Percentiles rank a stretch among this genome's conserved stretches.
These are phyloP conservation scores for Polypterus senegalus DNA, from an alignment of 2,113 vertebrate genomes.

Conservation along the genomic window DNA sequence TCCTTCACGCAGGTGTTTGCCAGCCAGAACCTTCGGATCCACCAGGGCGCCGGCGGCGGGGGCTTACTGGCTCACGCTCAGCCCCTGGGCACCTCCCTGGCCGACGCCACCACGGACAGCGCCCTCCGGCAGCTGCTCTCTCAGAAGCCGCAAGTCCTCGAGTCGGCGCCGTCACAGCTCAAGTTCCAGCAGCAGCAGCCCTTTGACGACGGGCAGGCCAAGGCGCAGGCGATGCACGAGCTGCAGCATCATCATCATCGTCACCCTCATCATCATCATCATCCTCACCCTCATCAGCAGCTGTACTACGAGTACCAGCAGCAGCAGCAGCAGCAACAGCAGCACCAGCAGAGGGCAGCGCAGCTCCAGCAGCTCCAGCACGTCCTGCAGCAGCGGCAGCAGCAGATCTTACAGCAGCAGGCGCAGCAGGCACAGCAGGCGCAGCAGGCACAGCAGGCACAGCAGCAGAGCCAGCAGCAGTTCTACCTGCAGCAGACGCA, in stretches of 20 bases:
- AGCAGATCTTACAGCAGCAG: slow-evolving; percentile 6
- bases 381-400: slow-evolving; percentile 15
- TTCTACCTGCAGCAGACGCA: slow-evolving; percentile 50
- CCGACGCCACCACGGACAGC: slow-evolving; percentile 45
- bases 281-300: too few species aligned
- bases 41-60: slow-evolving; percentile 36
- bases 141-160: slow-evolving; percentile 39
- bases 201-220: slow-evolving; percentile 12
- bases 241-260: too few species aligned
- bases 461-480: slow-evolving; percentile 51
- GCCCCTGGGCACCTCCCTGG: slow-evolving; percentile 29
- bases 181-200: slow-evolving; percentile 41
- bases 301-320: too few species aligned
- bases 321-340: slow-evolving; percentile 16
- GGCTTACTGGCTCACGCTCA: slow-evolving; percentile 42
- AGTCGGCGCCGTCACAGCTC: slow-evolving; percentile 45
- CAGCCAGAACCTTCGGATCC: slow-evolving; percentile 63
- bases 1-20: slow-evolving; percentile 74
- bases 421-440: too few species aligned
- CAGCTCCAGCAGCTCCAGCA: slow-evolving; percentile 12
- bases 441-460: slow-evolving; percentile 39
- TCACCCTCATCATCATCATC: too few species aligned
- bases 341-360: slow-evolving; percentile 18
- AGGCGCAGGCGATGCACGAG: slow-evolving; percentile 3
- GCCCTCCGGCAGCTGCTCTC: slow-evolving; percentile 59